Evolutionary conservation across 2,888 invertebrate species (phyloP), one percentile per base, ranked within the genome.

Genomic region (Diarsia dahlii): DNA sequence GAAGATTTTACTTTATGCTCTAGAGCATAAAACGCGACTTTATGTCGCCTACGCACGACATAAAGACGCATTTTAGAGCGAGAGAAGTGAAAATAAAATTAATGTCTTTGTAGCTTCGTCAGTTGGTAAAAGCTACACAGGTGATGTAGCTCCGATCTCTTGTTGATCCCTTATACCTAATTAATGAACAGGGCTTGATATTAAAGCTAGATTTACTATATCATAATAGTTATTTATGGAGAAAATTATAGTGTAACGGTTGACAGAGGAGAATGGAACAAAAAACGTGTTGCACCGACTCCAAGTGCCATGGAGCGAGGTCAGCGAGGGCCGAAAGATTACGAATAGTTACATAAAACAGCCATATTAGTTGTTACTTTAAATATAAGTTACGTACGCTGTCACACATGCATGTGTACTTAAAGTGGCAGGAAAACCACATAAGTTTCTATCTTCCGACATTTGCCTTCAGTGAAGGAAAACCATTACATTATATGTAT

Each of bases 401-500:
- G 66, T 56, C 71, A 71, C 62, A 67, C 12, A 66, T 68, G 46
- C 39, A 62, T 56, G 56, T 72, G 48, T 79, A 76, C 82, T 65
- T 71, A 63, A 76, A 71, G 76, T 68, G 65, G 70, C 81, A 81
- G 87, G 87, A 87, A 87, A 87, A 87, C 88, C 87, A 66, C 87
- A 76, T 62, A 66, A 52, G 54, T 63, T 70, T 71, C 66, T 81
- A 81, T 79, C 76, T 75, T 70, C 70, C 69, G 56, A 73, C 68
- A 60, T 74, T 23, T 64, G 78, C 77, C 75, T 69, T 72, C 72
- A 76, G 67, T 46, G 48, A 78, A 81, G 88, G 84, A 87, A 84
- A 80, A 81, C 45, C 58, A 66, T 69, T 39, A 46, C 20, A 66
- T 18, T 34, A 23, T 46, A 15, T 28, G 28, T 28, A 28, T 28